Conservation (phyloP, 53 echinoderm and acorn worm genomes). For the Holothuria scabra region DNA sequence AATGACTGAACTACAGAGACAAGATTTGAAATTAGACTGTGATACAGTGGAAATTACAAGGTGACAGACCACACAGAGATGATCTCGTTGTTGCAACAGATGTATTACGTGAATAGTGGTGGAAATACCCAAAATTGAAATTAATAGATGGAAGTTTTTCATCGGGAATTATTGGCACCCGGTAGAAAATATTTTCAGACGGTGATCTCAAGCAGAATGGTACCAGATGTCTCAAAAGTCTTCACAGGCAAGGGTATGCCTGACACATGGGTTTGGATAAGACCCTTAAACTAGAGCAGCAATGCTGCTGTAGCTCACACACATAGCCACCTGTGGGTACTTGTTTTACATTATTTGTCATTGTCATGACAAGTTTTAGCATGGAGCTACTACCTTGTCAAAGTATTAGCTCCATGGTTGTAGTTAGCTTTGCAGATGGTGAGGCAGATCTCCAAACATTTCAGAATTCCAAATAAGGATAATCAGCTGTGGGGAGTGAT, state of each 20-base stretch:
- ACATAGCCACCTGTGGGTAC: too few species aligned
- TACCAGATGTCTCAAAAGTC: neutral
- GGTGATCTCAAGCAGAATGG: constrained; percentile 21
- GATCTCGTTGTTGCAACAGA: neutral
- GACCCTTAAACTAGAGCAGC: too few species aligned
- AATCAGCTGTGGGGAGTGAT: too few species aligned
- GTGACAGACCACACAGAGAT: neutral
- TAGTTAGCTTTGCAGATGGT: too few species aligned
- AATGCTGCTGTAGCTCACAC: too few species aligned
- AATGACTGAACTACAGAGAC: neutral
- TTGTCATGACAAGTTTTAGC: too few species aligned
- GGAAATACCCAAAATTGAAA: constrained; percentile 18
- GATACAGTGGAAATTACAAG: neutral
- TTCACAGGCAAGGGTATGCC: constrained; percentile 46
- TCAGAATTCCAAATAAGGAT: too few species aligned
- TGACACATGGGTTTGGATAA: constrained; percentile 52
- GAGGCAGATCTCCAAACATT: too few species aligned
- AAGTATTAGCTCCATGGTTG: too few species aligned
- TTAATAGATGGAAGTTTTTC: neutral
- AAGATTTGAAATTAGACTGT: neutral
- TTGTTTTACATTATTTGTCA: too few species aligned
- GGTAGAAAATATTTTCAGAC: constrained; percentile 19
- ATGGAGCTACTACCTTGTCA: too few species aligned
- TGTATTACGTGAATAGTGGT: constrained; percentile 3
- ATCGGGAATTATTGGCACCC: neutral